Base-by-base conservation (phyloP, 2,888 invertebrate genomes). In the Drosophila peninsularis region DNA sequence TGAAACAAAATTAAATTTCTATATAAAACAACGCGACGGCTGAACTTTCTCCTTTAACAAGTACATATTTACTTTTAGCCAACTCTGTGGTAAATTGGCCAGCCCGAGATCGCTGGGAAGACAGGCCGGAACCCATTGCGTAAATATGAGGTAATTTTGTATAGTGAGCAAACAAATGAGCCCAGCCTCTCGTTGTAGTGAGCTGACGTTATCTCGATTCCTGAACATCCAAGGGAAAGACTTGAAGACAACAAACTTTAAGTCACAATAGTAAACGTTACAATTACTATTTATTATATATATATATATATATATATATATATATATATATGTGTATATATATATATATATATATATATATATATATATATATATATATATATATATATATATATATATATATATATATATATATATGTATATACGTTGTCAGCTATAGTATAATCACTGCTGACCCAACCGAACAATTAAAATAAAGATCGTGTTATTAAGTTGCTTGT, bases 21-120 rank as follows among this genome's bases (percentile, higher is more conserved):
- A 50, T 56, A 73, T 71, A 64, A 65, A 62, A 76, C 69, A 67
- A 61, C 66, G 19, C 62, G 58, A 62, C 63, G 50, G 56, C 76
- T 17, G 70, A 79, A 83, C 83, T 84, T 84, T 84, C 83, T 87
- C 83, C 84, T 62, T 81, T 62, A 83, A 69, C 71, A 53, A 64
- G 64, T 64, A 76, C 72, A 76, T 76, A 72, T 76, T 76, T 64
- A 68, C 68, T 68, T 86, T 76, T 71, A 71, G 58, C 73, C 78
- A 82, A 66, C 76, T 57, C 75, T 72, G 69, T 54, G 56, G 70
- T 68, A 76, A 81, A 78, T 76, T 84, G 76, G 64, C 75, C 67
- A 50, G 62, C 37, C 47, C 50, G 37, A 55, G 45, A 47, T 47
- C n/a, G 10, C 4, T 41, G 34, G 53, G 56, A 34, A 44, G 55